Evolutionary conservation across 2,888 invertebrate species (phyloP).

Genomic region (Caenorhabditis becei): DNA sequence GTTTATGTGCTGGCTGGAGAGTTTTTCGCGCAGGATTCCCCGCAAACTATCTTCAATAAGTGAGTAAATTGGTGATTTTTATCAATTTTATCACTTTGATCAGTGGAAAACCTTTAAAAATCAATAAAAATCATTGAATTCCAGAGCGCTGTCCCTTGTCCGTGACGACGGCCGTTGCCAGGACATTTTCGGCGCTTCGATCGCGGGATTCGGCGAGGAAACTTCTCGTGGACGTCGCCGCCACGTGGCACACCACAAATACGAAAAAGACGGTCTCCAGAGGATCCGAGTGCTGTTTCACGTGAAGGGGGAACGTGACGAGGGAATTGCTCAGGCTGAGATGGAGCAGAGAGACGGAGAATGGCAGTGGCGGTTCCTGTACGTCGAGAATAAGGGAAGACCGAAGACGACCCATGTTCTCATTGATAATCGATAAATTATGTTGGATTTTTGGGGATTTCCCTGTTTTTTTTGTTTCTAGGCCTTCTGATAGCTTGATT

Average conservation of each 20-base stretch:
- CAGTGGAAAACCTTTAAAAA: neutral
- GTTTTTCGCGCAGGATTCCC: constrained; percentile 76
- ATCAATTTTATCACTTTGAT: neutral
- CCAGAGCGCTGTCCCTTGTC: constrained; percentile 70
- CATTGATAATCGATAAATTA: constrained; percentile 76
- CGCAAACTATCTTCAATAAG: constrained; percentile 76
- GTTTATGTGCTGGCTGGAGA: constrained; percentile 74
- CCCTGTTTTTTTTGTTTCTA: constrained; percentile 7
- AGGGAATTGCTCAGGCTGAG: constrained; percentile 78
- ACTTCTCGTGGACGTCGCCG: constrained; percentile 72
- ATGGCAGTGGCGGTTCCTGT: constrained; percentile 73
- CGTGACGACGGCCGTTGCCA: constrained; percentile 75
- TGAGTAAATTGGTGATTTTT: too few species aligned
- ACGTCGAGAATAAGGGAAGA: constrained; percentile 72
- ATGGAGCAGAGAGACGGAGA: constrained; percentile 76
- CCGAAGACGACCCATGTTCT: constrained; percentile 74
- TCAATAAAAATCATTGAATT: neutral
- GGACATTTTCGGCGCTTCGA: constrained; percentile 75
- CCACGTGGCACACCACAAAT: constrained; percentile 75
- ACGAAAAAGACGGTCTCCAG: constrained; percentile 77
- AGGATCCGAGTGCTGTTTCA: constrained; percentile 79
- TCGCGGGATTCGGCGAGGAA: constrained; percentile 75
- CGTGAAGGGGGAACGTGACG: constrained; percentile 75
- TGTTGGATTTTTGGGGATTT: constrained; percentile 6
- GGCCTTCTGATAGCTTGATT: neutral